Conservation (phyloP, 2,797 vertebrate species). For the Acrossocheilus wenchowensis region DNA sequence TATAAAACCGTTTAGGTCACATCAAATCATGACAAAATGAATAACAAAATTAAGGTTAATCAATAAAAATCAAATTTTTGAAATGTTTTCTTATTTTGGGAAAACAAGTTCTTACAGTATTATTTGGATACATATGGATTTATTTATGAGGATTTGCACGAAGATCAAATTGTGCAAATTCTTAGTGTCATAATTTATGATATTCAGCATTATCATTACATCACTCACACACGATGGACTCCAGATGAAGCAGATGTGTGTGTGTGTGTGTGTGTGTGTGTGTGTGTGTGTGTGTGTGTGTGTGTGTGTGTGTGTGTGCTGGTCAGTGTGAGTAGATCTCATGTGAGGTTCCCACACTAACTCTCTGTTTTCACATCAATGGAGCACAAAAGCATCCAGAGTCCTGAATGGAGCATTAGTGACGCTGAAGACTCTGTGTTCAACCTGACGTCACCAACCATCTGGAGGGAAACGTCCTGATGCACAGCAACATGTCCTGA, state of each 20-base stretch:
- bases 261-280: conserved; percentile 15
- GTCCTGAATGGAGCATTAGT: conserved; percentile 61
- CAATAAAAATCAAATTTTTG: too few relatives aligned
- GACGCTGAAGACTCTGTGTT: conserved; percentile 47
- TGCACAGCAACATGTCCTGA: too few relatives aligned
- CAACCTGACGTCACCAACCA: conserved; percentile 45
- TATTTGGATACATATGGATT: too few relatives aligned
- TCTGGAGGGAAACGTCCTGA: conserved; percentile 21
- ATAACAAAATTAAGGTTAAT: too few relatives aligned
- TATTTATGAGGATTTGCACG: too few relatives aligned
- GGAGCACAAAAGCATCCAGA: conserved; percentile 59
- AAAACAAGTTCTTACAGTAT: too few relatives aligned
- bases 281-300: too few relatives aligned
- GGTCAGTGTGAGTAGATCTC: conserved; percentile 53
- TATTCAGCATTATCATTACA: neutral
- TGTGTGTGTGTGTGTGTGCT: neutral
- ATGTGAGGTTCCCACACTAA: conserved; percentile 6
- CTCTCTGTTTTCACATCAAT: conserved; percentile 60
- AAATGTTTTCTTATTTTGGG: too few relatives aligned
- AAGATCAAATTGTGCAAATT: too few relatives aligned
- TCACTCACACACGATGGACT: neutral
- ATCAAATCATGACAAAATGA: too few relatives aligned
- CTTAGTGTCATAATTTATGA: too few relatives aligned
- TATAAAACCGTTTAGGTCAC: too few relatives aligned
- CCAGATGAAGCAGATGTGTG: conserved; percentile 24